phyloP scores from a whole-genome alignment of 2,888 invertebrate genomes.

The Gymnoscelis rufifasciata region DNA sequence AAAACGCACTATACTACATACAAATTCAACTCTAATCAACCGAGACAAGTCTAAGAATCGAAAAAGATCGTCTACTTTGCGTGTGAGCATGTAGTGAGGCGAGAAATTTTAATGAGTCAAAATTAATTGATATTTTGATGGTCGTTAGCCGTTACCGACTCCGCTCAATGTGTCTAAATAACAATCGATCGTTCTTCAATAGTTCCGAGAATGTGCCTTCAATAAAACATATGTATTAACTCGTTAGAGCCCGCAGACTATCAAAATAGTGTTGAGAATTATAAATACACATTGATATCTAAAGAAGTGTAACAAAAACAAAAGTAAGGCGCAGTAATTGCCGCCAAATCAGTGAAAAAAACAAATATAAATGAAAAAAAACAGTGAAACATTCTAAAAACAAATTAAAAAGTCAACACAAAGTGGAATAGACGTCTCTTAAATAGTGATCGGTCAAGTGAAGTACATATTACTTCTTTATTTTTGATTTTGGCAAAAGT shows the following conservation, averaged over 20 bases:
- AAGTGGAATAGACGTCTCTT: no score
- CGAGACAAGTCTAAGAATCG: constrained; percentile 19
- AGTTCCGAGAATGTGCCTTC: constrained; percentile 19
- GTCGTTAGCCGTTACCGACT: constrained; percentile 34
- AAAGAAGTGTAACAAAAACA: no score
- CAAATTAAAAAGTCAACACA: no score
- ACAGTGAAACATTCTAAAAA: not conserved
- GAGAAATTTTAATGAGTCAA: constrained; percentile 54
- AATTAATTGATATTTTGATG: constrained; percentile 65
- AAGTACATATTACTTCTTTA: no score
- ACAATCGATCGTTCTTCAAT: constrained; percentile 25
- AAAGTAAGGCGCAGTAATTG: no score
- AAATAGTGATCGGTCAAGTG: no score
- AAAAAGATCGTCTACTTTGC: constrained; percentile 6
- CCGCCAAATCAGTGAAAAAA: not conserved
- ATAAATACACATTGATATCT: no score
- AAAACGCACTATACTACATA: constrained; percentile 9
- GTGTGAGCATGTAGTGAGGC: constrained; percentile 33
- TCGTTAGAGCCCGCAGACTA: not conserved
- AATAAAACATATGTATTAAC: constrained; percentile 1
- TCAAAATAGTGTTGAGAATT: not conserved
- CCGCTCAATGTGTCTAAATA: constrained; percentile 41
- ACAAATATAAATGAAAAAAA: not conserved
- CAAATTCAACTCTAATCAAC: constrained; percentile 28
- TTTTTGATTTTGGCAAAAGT: no score